Base-by-base conservation (phyloP, 2,113 vertebrate genomes). In the Pantherophis guttatus region DNA sequence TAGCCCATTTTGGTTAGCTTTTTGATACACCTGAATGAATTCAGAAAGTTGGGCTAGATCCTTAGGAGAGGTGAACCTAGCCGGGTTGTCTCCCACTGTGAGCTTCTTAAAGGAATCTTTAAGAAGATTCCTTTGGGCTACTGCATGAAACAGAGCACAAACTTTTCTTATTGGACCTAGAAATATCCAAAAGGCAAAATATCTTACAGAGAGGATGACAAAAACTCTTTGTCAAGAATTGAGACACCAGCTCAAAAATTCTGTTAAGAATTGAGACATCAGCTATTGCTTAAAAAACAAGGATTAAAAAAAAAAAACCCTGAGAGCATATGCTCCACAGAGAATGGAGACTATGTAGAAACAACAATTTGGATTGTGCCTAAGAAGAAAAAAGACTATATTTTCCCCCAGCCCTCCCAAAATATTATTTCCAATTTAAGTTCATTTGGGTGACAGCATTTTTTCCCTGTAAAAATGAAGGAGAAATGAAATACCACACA, bases 381-480 rank as follows among this genome's bases (percentile, higher is more conserved):
- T 86, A 53, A 9, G 58, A 59, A 88, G 86, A 29, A 53, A 21
- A 48, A 0, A 0, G 5, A 21, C 52, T 0, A 62, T 0, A 52
- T 92, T 48, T 48, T 48, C 4, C 0, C 52, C 19, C 19, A 50
- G 9, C 17, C 8, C 52, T 26, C 4, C 50, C 7, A 65, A 53
- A 87, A 53, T 11, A 12, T 15, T 15, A 62, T 53, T 2, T 0
- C 2, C 33, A 1, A 0, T n/a, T 44, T 0, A 10, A 93, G 90
- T 1, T 81, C 21, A 39, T 17, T 55, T 1, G 24, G 55, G 62
- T 48, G 92, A 48, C 81, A 44, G 48, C 52, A 91, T 39, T 81
- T 93, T 50, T 0, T 15, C 59, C 21, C 11, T 57, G 12, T 44
- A 57, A 52, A 86, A 86, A n/a, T 0, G 4, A 57, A n/a, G 33